Base-by-base conservation (phyloP, 2,797 vertebrate species). In the Peromyscus attwateri region DNA sequence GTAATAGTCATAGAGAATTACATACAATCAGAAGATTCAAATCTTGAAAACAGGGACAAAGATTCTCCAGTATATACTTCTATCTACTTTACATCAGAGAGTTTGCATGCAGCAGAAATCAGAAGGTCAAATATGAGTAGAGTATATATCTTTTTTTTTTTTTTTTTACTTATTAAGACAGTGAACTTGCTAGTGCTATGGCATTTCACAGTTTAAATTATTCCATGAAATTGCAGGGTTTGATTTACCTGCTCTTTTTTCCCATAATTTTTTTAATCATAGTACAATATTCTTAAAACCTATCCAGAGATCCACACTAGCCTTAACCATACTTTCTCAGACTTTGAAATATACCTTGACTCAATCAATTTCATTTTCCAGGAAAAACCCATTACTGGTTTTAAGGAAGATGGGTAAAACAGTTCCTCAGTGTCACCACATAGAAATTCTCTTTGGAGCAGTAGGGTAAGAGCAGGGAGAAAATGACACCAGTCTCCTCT, bases 151-250 rank as follows among this genome's bases (percentile, higher is more conserved):
- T 37, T 66, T 27, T 11, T 88, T 49, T 70, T 90, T 66, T n/a
- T 34, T 49, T 70, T 90, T 66, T n/a, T 34, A 70, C 60, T 87
- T 37, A 71, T 27, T 55, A 37, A 77, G 60, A 70, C 14, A 82
- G 40, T 43, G 55, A 46, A 70, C 62, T 93, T 83, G 68, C 34
- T 91, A 92, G 93, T n/a, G 57, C 37, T 55, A 27, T 76, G 87
- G 14, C 49, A 79, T 91, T 97, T 96, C 88, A 97, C 68, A 92
- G 31, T 34, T 43, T 84, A 95, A 94, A 92, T 94, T 94, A 84
- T 66, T 95, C 85, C 94, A 49, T 89, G 55, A 95, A 97, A 93
- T 96, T 92, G 87, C 23, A 52, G 62, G 57, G 40, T 97, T 89
- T 34, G 46, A 94, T 82, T 89, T 89, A 91, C 62, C 66, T 83